phyloP scores from a whole-genome alignment of 2,797 vertebrate species.

The Hybognathus amarus region DNA sequence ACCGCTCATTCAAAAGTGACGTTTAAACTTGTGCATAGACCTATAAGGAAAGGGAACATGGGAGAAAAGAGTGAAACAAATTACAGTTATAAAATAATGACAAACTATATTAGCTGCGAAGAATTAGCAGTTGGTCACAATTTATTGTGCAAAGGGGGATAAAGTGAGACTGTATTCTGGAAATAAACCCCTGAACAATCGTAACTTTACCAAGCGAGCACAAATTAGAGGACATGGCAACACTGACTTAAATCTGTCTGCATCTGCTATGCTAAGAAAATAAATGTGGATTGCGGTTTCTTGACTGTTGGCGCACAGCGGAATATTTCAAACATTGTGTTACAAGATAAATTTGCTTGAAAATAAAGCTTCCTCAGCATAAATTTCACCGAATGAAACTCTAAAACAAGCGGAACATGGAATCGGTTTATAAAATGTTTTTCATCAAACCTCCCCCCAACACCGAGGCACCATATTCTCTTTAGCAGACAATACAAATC shows the following conservation, averaged over 20 bases:
- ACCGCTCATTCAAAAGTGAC: neutral
- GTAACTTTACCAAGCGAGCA: neutral
- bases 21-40: neutral
- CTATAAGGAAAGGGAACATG: neutral
- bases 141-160: neutral
- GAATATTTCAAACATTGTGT: neutral
- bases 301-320: neutral
- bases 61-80: neutral
- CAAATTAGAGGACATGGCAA: neutral
- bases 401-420: neutral
- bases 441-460: slow-evolving; percentile 1
- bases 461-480: slow-evolving; percentile 22
- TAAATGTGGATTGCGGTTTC: neutral
- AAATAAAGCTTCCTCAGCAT: neutral
- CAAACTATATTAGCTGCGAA: neutral
- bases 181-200: neutral
- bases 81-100: neutral
- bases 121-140: neutral
- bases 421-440: neutral
- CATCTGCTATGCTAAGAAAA: neutral
- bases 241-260: neutral
- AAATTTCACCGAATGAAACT: neutral
- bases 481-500: slow-evolving; percentile 42
- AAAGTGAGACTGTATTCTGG: neutral
- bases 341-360: neutral